Percentiles rank a stretch among this genome's conserved stretches.
Evolutionary conservation across 1,140 invertebrate species (phyloP).

Genomic region (Solenopsis invicta): DNA sequence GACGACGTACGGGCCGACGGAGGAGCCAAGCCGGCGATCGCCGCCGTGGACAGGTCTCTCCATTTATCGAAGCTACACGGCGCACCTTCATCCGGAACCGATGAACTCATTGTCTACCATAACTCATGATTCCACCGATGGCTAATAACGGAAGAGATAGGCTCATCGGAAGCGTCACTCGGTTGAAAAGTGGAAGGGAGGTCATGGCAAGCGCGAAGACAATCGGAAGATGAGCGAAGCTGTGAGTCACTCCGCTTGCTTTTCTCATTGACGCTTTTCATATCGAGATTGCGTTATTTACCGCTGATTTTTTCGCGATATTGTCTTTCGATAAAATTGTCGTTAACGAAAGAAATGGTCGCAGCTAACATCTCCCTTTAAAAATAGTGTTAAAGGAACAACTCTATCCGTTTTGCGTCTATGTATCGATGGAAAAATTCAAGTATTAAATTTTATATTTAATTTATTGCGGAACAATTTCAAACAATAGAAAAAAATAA

Average conservation of each 20-base stretch:
- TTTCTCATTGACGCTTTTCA: conserved; percentile 49
- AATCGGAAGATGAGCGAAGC: conserved; percentile 45
- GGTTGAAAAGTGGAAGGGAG: conserved; percentile 34
- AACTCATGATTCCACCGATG: conserved; percentile 39
- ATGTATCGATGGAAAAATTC: neutral
- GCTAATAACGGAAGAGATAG: conserved; percentile 55
- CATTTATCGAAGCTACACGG: conserved; percentile 67
- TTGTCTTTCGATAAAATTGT: neutral
- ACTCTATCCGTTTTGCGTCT: neutral
- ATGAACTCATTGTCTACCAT: conserved; percentile 68
- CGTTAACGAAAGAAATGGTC: neutral
- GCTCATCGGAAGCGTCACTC: conserved; percentile 48
- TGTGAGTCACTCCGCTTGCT: conserved; percentile 49
- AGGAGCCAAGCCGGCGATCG: conserved; percentile 53
- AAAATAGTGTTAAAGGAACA: neutral
- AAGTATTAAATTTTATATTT: neutral
- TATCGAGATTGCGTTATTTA: conserved; percentile 18
- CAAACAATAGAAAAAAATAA: neutral
- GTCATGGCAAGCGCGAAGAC: conserved; percentile 32
- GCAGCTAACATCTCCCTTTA: neutral
- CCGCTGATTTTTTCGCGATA: conserved; percentile 5
- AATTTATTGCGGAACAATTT: neutral
- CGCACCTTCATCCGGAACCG: conserved; percentile 73
- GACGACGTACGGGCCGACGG: conserved; percentile 57
- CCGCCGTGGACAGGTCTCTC: conserved; percentile 67